Percentiles rank a stretch among this genome's conserved stretches.
Conservation (phyloP, 2,113 vertebrate species). For the Nicator chloris region DNA sequence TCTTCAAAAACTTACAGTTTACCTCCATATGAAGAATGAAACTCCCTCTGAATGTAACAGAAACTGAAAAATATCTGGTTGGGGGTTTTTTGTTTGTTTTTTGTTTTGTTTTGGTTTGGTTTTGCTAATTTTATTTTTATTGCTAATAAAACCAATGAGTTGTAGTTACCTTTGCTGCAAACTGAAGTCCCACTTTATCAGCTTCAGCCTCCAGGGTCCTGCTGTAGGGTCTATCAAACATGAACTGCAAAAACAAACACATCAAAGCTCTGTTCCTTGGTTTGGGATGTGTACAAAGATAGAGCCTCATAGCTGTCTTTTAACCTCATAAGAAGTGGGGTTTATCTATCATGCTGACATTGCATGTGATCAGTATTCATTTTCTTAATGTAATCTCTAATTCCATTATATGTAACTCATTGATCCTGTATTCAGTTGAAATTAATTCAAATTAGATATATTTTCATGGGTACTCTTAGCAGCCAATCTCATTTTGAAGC, state of each 20-base stretch:
- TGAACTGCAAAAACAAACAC: conserved; percentile 74
- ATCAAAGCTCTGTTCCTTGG: background rate
- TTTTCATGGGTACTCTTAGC: background rate
- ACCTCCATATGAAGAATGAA: background rate
- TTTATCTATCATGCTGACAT: background rate
- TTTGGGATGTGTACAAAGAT: background rate
- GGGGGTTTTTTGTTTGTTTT: too few species aligned
- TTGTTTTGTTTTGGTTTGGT: too few species aligned
- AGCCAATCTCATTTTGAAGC: background rate
- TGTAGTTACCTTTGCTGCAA: conserved; percentile 90
- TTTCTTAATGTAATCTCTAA: background rate
- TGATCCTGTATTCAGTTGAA: background rate
- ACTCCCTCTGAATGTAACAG: background rate
- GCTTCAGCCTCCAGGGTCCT: conserved; percentile 91
- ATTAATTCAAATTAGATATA: background rate
- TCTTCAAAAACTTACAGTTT: background rate
- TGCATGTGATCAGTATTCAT: background rate
- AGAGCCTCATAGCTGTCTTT: background rate
- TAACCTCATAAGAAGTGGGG: background rate
- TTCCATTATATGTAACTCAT: background rate
- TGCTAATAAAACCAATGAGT: background rate
- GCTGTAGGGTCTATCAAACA: conserved; percentile 88
- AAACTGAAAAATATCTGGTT: background rate
- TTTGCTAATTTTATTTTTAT: background rate
- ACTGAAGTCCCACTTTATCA: conserved; percentile 86